Evolutionary conservation across 2,888 invertebrate genomes (phyloP).

Genomic region (Drosophila suboccidentalis): DNA sequence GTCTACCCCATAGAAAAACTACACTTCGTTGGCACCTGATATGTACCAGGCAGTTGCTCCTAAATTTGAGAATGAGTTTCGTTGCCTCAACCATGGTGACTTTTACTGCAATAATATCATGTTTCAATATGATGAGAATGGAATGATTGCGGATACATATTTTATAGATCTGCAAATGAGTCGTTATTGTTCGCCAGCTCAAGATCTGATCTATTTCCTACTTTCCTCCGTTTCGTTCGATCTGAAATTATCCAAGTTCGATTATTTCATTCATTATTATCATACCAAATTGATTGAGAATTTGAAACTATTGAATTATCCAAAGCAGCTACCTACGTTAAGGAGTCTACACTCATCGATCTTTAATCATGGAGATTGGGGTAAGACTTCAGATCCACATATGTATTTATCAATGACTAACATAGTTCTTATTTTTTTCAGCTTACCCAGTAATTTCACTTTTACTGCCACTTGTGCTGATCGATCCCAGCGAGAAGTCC

Average conservation of each 20-base stretch:
- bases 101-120: conserved; percentile 83
- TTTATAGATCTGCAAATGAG: conserved; percentile 83
- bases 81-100: conserved; percentile 83
- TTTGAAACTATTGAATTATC: conserved; percentile 70
- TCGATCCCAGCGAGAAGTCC: conserved; percentile 73
- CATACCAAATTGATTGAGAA: conserved; percentile 70
- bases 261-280: conserved; percentile 79
- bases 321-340: conserved; percentile 68
- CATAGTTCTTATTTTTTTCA: conserved; percentile 17
- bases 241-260: conserved; percentile 75
- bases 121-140: conserved; percentile 75
- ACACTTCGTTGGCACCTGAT: conserved; percentile 52
- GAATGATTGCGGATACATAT: conserved; percentile 67
- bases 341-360: conserved; percentile 72
- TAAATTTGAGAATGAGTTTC: conserved; percentile 55
- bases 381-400: conserved; percentile 47
- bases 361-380: conserved; percentile 71
- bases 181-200: conserved; percentile 81
- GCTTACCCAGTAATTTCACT: conserved; percentile 60
- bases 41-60: conserved; percentile 63
- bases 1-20: conserved; percentile 44
- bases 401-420: background rate
- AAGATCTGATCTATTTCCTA: conserved; percentile 82
- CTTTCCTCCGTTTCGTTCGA: conserved; percentile 76
- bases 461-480: conserved; percentile 63